Conservation (phyloP, 2,888 invertebrate species). For the Caenorhabditis sinica region DNA sequence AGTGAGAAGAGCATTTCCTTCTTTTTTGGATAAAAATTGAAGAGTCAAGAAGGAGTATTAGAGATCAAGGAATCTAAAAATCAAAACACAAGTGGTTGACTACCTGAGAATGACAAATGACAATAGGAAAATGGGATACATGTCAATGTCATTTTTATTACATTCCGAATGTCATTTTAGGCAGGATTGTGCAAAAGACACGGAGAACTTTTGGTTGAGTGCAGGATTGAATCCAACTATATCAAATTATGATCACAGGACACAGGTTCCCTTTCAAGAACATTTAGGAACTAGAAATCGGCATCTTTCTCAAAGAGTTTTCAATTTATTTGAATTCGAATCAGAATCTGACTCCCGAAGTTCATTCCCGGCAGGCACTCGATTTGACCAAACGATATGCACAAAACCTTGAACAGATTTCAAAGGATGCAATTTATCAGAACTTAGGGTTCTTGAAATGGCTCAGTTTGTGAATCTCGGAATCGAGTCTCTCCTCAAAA, state of each 20-base stretch:
- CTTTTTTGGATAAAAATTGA: background rate
- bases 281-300: no score
- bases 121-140: conserved; percentile 10
- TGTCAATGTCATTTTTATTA: conserved; percentile 6
- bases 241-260: no score
- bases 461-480: background rate
- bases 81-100: conserved; percentile 21
- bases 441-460: background rate
- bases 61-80: conserved; percentile 18
- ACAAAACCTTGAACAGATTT: no score
- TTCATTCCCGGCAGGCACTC: no score
- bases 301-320: no score
- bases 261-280: no score
- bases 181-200: background rate
- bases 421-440: no score
- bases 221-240: no score
- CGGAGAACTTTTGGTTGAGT: no score
- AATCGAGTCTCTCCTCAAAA: background rate
- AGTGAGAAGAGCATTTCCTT: conserved; percentile 9
- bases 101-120: conserved; percentile 31
- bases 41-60: conserved; percentile 8
- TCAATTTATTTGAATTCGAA: no score
- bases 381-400: no score
- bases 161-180: background rate
- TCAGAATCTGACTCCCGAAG: no score